phyloP scores from a whole-genome alignment of 2,888 invertebrate species.

The Pseudeuparius sepicola region DNA sequence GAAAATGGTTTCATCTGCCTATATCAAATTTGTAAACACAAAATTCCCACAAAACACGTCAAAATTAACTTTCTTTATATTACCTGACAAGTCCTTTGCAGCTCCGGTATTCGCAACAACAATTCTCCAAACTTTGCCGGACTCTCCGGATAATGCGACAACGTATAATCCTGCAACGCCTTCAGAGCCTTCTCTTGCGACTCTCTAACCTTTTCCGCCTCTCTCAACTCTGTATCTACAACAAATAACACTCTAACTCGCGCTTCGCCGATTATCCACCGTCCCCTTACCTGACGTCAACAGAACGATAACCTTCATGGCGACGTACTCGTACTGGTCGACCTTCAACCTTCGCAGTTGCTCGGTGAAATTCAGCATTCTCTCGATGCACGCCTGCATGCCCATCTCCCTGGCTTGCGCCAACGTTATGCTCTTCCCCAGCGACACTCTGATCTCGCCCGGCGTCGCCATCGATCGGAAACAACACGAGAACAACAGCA shows the following conservation, averaged over 20 bases:
- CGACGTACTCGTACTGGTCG: conserved; percentile 93
- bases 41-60: too few relatives aligned
- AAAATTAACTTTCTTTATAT: too few relatives aligned
- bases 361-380: conserved; percentile 91
- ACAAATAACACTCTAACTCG: too few relatives aligned
- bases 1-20: too few relatives aligned
- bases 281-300: conserved; percentile 75
- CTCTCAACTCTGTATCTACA: conserved; percentile 83
- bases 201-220: conserved; percentile 87
- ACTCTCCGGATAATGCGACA: conserved; percentile 82
- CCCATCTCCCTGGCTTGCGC: conserved; percentile 64
- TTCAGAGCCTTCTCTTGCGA: conserved; percentile 91
- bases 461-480: conserved; percentile 88
- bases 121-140: conserved; percentile 94
- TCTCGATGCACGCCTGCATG: conserved; percentile 77
- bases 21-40: too few relatives aligned
- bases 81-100: conserved; percentile 90
- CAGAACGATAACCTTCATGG: conserved; percentile 88
- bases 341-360: conserved; percentile 81
- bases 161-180: conserved; percentile 84
- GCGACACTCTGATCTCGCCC: conserved; percentile 66
- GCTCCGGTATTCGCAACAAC: conserved; percentile 83
- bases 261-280: too few relatives aligned
- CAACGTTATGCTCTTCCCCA: conserved; percentile 53
- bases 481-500: conserved; percentile 84